Percentiles rank a stretch among this genome's conserved stretches.
These are phyloP conservation scores for Neofelis nebulosa DNA, from an alignment of 2,113 vertebrate species.

Conservation along the genomic window DNA sequence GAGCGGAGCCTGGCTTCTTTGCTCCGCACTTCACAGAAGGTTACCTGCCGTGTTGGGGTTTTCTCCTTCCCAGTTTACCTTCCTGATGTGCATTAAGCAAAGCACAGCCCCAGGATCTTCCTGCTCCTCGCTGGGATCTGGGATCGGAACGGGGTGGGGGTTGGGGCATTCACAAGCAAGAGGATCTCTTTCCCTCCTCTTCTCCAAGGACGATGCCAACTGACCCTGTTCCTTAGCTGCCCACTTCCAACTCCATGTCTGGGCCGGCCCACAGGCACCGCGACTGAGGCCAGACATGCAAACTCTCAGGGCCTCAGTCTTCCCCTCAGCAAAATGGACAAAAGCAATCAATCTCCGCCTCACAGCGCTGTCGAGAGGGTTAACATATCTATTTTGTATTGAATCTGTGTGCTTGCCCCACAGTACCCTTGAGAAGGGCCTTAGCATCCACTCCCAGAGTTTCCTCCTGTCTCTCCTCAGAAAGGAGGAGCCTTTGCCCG, in stretches of 20 bases:
- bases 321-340: not conserved
- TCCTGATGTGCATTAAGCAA: not conserved
- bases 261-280: not conserved
- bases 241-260: not conserved
- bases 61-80: not conserved
- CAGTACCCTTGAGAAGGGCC: not conserved
- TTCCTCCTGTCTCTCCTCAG: not conserved
- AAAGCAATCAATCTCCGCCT: not conserved
- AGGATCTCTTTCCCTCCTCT: not conserved
- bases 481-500: not conserved
- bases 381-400: not conserved
- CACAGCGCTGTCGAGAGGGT: not conserved
- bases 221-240: not conserved
- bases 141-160: not conserved
- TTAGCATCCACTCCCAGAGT: not conserved
- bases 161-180: not conserved
- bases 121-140: not conserved
- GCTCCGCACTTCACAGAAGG: not conserved
- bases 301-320: not conserved
- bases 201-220: not conserved
- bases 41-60: not conserved
- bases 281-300: accelerated
- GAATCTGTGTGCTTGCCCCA: not conserved
- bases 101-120: not conserved
- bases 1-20: not conserved